phyloP scores from a whole-genome alignment of 2,888 invertebrate genomes.

The Phymatocera aterrima region DNA sequence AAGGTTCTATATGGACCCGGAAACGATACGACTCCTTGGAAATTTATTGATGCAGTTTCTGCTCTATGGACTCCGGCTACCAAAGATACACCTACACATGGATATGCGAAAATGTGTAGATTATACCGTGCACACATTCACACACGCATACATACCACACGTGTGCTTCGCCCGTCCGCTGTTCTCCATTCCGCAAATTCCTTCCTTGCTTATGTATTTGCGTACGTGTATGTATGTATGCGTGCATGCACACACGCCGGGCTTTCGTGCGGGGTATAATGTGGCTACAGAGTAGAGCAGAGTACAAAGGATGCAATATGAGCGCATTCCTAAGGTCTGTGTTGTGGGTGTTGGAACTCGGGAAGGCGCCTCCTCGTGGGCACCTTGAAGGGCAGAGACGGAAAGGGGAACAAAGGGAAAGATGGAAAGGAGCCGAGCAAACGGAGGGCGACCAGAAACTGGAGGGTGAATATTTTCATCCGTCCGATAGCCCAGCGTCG shows the following conservation, averaged over 20 bases:
- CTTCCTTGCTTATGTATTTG: conserved; percentile 63
- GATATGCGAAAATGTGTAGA: neutral
- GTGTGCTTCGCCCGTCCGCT: neutral
- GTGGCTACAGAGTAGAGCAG: conserved; percentile 56
- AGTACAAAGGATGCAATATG: conserved; percentile 65
- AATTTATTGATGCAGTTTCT: conserved; percentile 30
- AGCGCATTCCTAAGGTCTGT: conserved; percentile 60
- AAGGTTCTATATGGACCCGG: conserved; percentile 18
- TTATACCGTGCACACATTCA: neutral
- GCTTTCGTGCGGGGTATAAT: conserved; percentile 48
- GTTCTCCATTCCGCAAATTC: conserved; percentile 48
- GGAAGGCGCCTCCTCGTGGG: neutral
- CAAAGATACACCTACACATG: neutral
- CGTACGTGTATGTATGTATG: neutral
- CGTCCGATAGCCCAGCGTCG: neutral
- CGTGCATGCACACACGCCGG: neutral
- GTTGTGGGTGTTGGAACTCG: conserved; percentile 23
- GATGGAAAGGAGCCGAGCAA: conserved; percentile 41
- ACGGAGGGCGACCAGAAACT: conserved; percentile 40
- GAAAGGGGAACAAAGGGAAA: conserved; percentile 51
- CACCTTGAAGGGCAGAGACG: neutral
- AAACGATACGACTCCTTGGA: conserved; percentile 13
- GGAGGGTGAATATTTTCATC: conserved; percentile 60
- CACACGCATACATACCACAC: neutral
- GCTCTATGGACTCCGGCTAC: neutral